phyloP scores from a whole-genome alignment of 2,888 invertebrate species.

The Microplitis deprimator region DNA sequence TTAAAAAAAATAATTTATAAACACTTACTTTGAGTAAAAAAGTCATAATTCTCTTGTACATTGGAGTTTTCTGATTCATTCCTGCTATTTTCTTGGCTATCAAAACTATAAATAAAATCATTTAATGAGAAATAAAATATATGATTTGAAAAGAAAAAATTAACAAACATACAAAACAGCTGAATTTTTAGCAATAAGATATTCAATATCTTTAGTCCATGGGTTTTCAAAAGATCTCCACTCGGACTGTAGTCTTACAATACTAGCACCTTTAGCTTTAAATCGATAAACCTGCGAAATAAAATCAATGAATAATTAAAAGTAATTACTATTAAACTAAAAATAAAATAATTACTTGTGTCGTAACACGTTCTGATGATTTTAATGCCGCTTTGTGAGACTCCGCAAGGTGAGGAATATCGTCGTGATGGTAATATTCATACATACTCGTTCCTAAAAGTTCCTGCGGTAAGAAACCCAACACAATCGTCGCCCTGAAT shows the following conservation, averaged over 20 bases:
- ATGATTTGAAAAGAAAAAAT: background rate
- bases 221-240: constrained; percentile 94
- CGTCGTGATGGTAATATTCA: constrained; percentile 90
- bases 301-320: background rate
- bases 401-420: constrained; percentile 84
- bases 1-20: too few species aligned
- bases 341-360: constrained; percentile 71
- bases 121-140: background rate
- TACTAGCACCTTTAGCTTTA: constrained; percentile 84
- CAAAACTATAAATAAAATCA: constrained; percentile 66
- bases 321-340: background rate
- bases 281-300: constrained; percentile 79
- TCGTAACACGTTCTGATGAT: constrained; percentile 76
- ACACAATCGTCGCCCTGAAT: constrained; percentile 86
- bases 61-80: constrained; percentile 71
- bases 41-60: constrained; percentile 73
- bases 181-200: constrained; percentile 89
- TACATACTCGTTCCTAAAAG: constrained; percentile 92
- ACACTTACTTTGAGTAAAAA: constrained; percentile 74
- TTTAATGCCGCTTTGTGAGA: constrained; percentile 86
- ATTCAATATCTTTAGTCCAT: constrained; percentile 96
- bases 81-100: constrained; percentile 73
- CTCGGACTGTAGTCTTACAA: constrained; percentile 83
- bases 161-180: constrained; percentile 73
- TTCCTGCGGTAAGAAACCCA: constrained; percentile 95